These are phyloP conservation scores for Plagodis dolabraria DNA, from an alignment of 2,888 invertebrate species.

Conservation along the genomic window DNA sequence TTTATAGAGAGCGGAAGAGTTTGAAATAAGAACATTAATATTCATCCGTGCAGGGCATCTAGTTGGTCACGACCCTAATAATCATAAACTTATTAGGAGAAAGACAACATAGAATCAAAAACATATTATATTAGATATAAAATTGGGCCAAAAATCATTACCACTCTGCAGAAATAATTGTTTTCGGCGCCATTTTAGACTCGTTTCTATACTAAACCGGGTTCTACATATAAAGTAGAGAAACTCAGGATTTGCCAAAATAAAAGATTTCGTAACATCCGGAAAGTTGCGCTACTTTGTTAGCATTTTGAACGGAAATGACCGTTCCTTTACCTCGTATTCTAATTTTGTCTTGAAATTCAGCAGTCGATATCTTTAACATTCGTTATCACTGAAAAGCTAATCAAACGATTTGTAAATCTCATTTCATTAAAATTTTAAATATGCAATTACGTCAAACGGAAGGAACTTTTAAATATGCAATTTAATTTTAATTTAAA, in stretches of 20 bases:
- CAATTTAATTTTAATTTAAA: conserved; percentile 12
- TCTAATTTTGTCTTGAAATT: conserved; percentile 35
- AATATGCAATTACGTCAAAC: conserved; percentile 37
- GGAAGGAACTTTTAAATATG: conserved; percentile 10
- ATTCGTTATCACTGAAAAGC: conserved; percentile 28
- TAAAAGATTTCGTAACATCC: neutral
- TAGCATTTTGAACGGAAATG: conserved; percentile 56
- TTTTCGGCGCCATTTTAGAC: too few species aligned
- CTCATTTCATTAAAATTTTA: neutral
- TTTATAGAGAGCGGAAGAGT: too few species aligned
- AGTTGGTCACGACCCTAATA: too few species aligned
- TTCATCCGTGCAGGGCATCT: too few species aligned
- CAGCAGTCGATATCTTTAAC: conserved; percentile 35
- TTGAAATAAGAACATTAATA: too few species aligned
- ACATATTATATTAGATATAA: too few species aligned
- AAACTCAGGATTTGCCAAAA: neutral
- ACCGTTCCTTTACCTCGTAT: conserved; percentile 60
- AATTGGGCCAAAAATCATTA: too few species aligned
- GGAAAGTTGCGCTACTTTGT: conserved; percentile 24
- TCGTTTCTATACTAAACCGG: too few species aligned
- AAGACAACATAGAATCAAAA: too few species aligned
- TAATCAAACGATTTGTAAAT: conserved; percentile 12
- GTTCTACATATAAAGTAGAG: too few species aligned
- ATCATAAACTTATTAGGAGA: too few species aligned
- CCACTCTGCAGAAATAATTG: too few species aligned